Evolutionary conservation across 2,797 vertebrate species (phyloP), one percentile per base, ranked within the genome.

Genomic region (Macropus fuliginosus): DNA sequence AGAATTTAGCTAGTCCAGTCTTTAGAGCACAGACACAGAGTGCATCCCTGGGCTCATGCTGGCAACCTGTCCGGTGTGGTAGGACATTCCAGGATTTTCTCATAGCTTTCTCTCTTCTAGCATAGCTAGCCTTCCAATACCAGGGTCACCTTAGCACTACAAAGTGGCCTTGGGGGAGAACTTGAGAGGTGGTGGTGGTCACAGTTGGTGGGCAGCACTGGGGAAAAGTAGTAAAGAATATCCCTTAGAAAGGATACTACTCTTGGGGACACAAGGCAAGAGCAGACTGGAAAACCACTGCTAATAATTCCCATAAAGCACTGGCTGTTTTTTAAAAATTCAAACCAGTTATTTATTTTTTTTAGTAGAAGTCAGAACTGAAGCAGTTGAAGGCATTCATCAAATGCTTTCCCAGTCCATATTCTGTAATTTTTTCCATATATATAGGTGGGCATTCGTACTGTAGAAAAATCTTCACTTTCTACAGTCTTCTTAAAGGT

Each of bases 351-450:
- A 56, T 96, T 98, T 97, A n/a, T 97, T 56, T 97, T 56, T 56
- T 56, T 56, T 28, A 62, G 62, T 95, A 66, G 92, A 94, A 34
- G 55, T 81, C 31, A 55, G 91, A 90, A 57, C 97, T 91, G 96
- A 96, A 97, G 96, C 97, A 93, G 56, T 94, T 66, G 97, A 97
- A 96, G 54, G 92, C n/a, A 96, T 96, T 96, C 95, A 97, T 91
- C 94, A 94, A 97, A 96, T 96, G 94, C 92, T 95, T 92, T 55
- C 97, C 95, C 50, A 56, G 56, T 50, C 46, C 95, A 0, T 27
- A 54, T 24, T 57, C 93, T 57, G 16, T 34, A 95, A 97, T 98
- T 98, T 87, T n/a, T 93, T 97, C 95, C 56, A n/a, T 55, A 92
- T 40, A 1, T 96, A 28, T 55, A 92, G 93, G 97, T 97, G 96